Evolutionary conservation across 1,140 invertebrate species (phyloP), one percentile per base, ranked within the genome.

Genomic region (Dufourea novaeangliae): DNA sequence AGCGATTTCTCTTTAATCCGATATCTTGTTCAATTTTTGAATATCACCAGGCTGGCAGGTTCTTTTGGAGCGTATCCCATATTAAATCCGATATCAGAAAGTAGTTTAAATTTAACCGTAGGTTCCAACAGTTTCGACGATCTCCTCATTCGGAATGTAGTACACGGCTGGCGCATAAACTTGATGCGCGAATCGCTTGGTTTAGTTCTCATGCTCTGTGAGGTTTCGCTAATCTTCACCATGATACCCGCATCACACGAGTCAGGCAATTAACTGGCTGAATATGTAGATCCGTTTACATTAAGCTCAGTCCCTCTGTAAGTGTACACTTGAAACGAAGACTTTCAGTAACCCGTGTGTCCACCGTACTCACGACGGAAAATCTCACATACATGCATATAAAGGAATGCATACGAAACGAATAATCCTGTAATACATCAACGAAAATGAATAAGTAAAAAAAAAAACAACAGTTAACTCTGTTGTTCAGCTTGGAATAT

Each of bases 241-340:
- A 17, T 83, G 68, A 79, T 52, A 67, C 81, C 70, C 66, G 81
- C 70, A 83, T 84, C 76, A 67, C 64, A 66, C 70, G 69, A 64
- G 20, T 61, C 66, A 84, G 22, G 56, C 70, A 83, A 83, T 83
- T 84, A 84, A 83, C 70, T 32, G 61, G 20, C 76, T 79, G 82
- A 57, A 70, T 66, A 84, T 79, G 82, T 71, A 83, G 61, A 84
- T 79, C 66, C 54, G 29, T 50, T 71, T 79, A 68, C 66, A 83
- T 71, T 14, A 52, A 75, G 80, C 22, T 67, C 46, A 50, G 32
- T 39, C 32, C 1, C 25, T 54, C 46, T 46, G 44, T 73, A 57
- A 78, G 72, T 80, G 44, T 68, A 50, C 62, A 46, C 25, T 25
- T 11, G 22, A 39, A 34, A 71, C 41, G 27, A 17, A 34, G 17